These are phyloP conservation scores for Oreochromis spilurus DNA, from an alignment of 2,113 vertebrate genomes.

Conservation along the genomic window DNA sequence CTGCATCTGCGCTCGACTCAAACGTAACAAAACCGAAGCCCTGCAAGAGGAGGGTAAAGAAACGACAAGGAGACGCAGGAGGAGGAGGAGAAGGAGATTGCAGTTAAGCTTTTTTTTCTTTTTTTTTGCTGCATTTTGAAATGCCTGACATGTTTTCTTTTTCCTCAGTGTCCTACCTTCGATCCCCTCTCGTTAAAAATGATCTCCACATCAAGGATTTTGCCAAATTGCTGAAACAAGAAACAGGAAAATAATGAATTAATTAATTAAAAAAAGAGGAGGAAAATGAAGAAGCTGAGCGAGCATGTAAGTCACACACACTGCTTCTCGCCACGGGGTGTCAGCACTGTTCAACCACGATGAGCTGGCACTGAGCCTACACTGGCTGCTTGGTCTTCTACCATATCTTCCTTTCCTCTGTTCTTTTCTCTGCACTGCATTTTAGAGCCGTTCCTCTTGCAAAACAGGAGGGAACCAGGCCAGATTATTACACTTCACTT, in stretches of 20 bases:
- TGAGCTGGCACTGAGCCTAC: conserved; percentile 24
- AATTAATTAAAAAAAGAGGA: not conserved
- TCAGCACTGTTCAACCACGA: conserved; percentile 58
- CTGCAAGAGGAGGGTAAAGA: conserved; percentile 63
- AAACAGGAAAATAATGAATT: conserved; percentile 5
- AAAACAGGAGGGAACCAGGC: not conserved
- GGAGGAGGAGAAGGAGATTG: not conserved
- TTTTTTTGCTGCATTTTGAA: not conserved
- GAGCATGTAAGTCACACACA: not conserved
- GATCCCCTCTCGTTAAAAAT: conserved; percentile 99
- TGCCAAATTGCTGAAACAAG: conserved; percentile 91
- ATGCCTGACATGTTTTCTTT: not conserved
- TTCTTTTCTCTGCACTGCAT: conserved; percentile 24
- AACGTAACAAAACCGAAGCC: conserved; percentile 99
- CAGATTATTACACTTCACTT: not conserved
- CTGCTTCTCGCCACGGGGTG: conserved; percentile 55
- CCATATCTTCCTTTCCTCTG: conserved; percentile 18
- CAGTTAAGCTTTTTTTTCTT: not conserved
- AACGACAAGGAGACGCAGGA: not conserved
- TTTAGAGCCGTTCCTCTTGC: conserved; percentile 18
- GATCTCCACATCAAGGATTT: conserved; percentile 99
- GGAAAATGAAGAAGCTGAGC: not conserved
- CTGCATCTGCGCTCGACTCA: conserved; percentile 94
- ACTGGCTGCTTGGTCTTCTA: conserved; percentile 34
- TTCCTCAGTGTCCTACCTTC: conserved; percentile 81